Base-by-base conservation (phyloP, 2,113 vertebrate species). In the Paramormyrops kingsleyae region DNA sequence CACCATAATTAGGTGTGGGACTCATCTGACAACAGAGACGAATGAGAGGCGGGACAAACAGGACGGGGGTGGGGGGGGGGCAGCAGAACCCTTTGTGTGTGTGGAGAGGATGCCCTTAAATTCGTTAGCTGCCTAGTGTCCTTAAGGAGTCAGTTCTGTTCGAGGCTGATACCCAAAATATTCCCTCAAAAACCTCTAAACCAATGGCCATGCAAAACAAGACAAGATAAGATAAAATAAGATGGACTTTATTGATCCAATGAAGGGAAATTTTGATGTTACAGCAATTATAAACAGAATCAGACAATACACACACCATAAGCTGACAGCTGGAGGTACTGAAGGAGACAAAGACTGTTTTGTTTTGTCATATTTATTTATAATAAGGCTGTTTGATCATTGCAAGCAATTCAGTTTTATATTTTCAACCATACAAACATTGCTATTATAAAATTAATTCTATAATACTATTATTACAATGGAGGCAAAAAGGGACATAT, bases 1-100 rank as follows among this genome's bases (percentile, higher is more conserved):
- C 83, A 84, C 44, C 10, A 47, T 84, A 84, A 84, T 84, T 84
- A 84, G 44, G 21, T 47, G 39, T 42, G 44, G 83, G 44, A 46
- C 42, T 84, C 83, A 84, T 84, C 8, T 84, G 83, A n/a, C 83
- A 84, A 47, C 83, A 84, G 83, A 84, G 44, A 84, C 17, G 24
- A 84, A 84, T 84, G 83, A 84, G 44, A 46, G 24, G 83, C 24
- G 19, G 44, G 44, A 84, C 44, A 84, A 84, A 47, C 44, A 42
- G 83, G 83, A 47, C 10, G 7, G 39, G 13, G 13, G 50, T 17
- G 21, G 19, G 44, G 5, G 42, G 27, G 66, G 70, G 31, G 31
- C 70, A 83, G 80, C 44, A 83, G 80, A 8, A 19, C 44, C 83
- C 44, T 46, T 7, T 47, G 39, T 49, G 44, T 84, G 80, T 84